Evolutionary conservation across 1,140 invertebrate species (phyloP).

Genomic region (Heliconius hewitsoni): DNA sequence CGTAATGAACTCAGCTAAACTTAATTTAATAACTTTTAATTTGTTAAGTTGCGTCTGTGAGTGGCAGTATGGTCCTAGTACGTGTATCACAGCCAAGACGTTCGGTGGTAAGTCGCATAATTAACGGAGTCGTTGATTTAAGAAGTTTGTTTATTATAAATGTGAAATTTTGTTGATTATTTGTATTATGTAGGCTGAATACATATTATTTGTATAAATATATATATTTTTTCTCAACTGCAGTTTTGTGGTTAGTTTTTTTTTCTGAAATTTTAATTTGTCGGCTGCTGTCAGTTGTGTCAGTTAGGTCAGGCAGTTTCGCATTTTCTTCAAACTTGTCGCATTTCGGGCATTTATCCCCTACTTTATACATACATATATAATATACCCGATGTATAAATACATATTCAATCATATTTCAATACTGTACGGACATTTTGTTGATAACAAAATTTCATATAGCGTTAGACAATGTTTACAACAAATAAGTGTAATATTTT

Average conservation of each 20-base stretch:
- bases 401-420: neutral
- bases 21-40: too few relatives aligned
- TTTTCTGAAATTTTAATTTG: neutral
- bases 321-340: slow-evolving; percentile 33
- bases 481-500: slow-evolving; percentile 54
- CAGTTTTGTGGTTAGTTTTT: neutral
- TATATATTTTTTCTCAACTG: slow-evolving; percentile 1
- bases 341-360: slow-evolving; percentile 39
- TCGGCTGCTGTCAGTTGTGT: neutral
- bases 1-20: too few relatives aligned
- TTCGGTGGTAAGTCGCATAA: slow-evolving; percentile 35
- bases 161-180: slow-evolving; percentile 64
- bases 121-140: slow-evolving; percentile 27
- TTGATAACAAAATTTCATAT: neutral
- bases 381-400: neutral
- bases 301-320: neutral
- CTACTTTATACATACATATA: neutral
- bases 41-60: neutral
- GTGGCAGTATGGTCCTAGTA: neutral
- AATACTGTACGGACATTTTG: neutral
- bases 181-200: slow-evolving; percentile 35
- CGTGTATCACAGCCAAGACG: neutral
- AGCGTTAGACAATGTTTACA: neutral
- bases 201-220: slow-evolving; percentile 1
- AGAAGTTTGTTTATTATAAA: slow-evolving; percentile 30